Conservation (phyloP, 2,113 vertebrate genomes). For the Todiramphus saurophagus region DNA sequence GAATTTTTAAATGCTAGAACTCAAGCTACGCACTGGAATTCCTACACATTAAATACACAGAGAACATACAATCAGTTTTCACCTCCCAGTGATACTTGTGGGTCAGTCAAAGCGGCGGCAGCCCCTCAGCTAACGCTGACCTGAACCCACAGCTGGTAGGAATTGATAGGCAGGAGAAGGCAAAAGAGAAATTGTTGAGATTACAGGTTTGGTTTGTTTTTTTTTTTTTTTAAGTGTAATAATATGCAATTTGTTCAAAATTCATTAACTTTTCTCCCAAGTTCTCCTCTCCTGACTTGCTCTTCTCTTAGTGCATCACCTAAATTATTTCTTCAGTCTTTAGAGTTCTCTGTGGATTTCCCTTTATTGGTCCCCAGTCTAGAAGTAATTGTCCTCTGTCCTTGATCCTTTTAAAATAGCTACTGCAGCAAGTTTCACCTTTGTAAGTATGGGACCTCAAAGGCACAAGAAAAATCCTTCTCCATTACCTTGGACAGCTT, state of each 20-base stretch:
- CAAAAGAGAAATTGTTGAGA: neutral
- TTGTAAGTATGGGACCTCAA: neutral
- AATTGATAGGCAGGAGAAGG: fast-evolving
- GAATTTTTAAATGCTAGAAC: neutral
- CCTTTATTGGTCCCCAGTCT: neutral
- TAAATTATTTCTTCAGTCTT: neutral
- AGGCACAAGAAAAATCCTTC: neutral
- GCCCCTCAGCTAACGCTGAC: neutral
- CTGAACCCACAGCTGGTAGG: fast-evolving
- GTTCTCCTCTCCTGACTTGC: neutral
- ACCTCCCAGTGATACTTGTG: neutral
- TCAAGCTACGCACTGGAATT: neutral
- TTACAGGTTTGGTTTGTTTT: neutral
- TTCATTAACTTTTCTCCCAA: neutral
- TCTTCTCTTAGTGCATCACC: neutral
- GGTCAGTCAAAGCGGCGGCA: neutral
- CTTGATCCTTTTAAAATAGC: neutral
- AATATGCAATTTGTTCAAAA: neutral
- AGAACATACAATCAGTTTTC: neutral
- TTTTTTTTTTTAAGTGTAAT: neutral
- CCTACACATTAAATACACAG: neutral
- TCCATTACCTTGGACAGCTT: neutral
- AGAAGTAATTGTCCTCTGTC: neutral
- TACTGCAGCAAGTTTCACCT: constrained; percentile 5
- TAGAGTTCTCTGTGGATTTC: neutral